Evolutionary conservation across 2,113 vertebrate species (phyloP), one percentile per base, ranked within the genome.

Genomic region (Ascaphus truei): DNA sequence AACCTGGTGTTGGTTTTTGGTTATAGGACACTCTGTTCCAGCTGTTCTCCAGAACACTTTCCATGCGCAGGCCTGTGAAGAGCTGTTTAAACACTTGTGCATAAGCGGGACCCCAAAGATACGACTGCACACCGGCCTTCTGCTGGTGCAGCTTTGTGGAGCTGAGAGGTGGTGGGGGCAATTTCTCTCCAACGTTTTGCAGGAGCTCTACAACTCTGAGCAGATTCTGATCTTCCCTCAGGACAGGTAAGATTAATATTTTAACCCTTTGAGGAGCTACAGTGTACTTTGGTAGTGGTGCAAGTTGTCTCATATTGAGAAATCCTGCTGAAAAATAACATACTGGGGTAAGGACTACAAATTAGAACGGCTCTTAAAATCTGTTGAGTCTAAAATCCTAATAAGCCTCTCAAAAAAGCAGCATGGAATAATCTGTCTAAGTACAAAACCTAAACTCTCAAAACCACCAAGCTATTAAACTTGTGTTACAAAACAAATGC

Each of bases 21-120:
- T 80, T 31, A 71, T 77, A 91, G 97, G 96, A 6, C 92, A 95
- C 78, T 93, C 95, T 0, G 96, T 99, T 80, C 96, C 97, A 74
- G 91, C 93, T 7, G 96, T 98, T 79, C 91, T 99, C 30, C 94
- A 98, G 86, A 96, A 88, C 68, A 96, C 95, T 12, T 99, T 99
- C 80, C 93, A 98, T 31, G 94, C 96, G 30, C 92, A 98, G 73
- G 95, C 96, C 66, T 99, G 97, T 73, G 96, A 99, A 83, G 97
- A 99, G 72, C 91, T 99, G 55, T 99, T 99, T 79, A 99, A 99
- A 82, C 97, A 99, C 63, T 84, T 99, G 2, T 99, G 97, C 64
- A 98, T 99, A 81, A 99, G 97, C 62, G 97, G 97, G 55, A 99
- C 97, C 1, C 97, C 97, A 6, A 97, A 98, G 83, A 99, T 99